Evolutionary conservation across 2,888 invertebrate species (phyloP), one percentile per base, ranked within the genome.

Genomic region (Ashinkailepas kermadecensis): DNA sequence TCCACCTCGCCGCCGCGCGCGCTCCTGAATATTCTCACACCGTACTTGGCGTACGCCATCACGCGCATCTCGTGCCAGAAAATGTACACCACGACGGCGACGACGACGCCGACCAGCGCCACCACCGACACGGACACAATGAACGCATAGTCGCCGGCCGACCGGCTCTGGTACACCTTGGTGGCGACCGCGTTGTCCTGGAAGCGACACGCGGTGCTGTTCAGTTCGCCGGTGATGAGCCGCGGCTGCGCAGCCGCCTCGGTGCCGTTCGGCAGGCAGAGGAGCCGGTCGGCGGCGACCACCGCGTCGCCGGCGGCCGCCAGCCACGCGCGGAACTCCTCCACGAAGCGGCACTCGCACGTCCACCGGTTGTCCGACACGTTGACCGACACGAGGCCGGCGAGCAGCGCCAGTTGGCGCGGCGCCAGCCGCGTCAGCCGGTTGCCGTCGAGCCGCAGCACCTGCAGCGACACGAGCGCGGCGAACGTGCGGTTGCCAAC

Each of bases 1-100:
- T 84, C 84, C 15, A 81, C 83, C 70, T 83, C 82, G 78, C 81
- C 54, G 56, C 56, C 21, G 56, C 74, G 74, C 79, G 82, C 83
- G 78, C 82, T 83, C 23, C 81, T 80, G 83, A 93, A 94, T 83
- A 95, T 88, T 84, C 94, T 89, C 81, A 94, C 91, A 62, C 94
- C 94, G 88, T 93, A 95, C 85, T 92, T 92, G 81, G 94, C 92
- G 88, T 94, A 93, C 85, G 93, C 91, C 93, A 94, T 94, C 84
- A 94, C 93, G 86, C 93, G 90, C 89, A 94, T 91, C 88, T 93
- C 93, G 88, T 94, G 93, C 86, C 93, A 91, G 86, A 94, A 94
- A 80, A 92, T 89, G 82, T 93, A 87, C 86, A 93, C 89, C 84
- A 91, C 91, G 82, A 92, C 86, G 82, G 93, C 88, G 83, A 93